These are phyloP conservation scores for Sebastiscus albofasciatus DNA, from an alignment of 2,797 vertebrate genomes.

Conservation along the genomic window DNA sequence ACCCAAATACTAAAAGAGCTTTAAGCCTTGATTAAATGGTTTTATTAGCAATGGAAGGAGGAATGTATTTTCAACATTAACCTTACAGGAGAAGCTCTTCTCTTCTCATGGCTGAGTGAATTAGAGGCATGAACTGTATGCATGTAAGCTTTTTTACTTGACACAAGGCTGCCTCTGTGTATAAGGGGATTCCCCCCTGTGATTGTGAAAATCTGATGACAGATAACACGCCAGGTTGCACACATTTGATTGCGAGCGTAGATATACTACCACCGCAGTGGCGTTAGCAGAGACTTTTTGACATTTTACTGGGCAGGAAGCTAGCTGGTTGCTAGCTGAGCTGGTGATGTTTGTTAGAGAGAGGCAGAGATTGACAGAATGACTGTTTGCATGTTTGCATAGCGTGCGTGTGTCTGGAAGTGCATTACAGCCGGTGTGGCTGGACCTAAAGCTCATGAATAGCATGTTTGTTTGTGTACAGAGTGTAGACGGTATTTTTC, in stretches of 20 bases:
- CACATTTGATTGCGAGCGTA: neutral
- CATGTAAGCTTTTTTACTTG: constrained; percentile 4
- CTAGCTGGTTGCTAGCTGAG: neutral
- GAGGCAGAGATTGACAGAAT: constrained; percentile 21
- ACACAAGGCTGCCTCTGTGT: constrained; percentile 50
- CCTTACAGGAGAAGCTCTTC: constrained; percentile 6
- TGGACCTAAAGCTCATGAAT: constrained; percentile 64
- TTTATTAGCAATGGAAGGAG: neutral
- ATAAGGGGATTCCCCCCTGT: constrained; percentile 4
- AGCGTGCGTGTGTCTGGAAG: constrained; percentile 18
- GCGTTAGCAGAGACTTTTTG: neutral
- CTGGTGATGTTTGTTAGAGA: constrained; percentile 11
- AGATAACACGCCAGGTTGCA: constrained; percentile 22
- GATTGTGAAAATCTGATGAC: constrained; percentile 38
- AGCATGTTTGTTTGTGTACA: constrained; percentile 66
- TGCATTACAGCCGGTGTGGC: constrained; percentile 27
- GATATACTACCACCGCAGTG: neutral
- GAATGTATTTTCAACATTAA: neutral
- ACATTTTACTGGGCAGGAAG: constrained; percentile 25
- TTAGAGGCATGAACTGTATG: constrained; percentile 28
- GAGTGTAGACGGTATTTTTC: constrained; percentile 31
- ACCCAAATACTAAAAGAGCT: neutral
- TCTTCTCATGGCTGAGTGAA: constrained; percentile 33
- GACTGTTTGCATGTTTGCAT: constrained; percentile 29
- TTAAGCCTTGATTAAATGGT: neutral